Percentiles rank a stretch among this genome's conserved stretches.
These are phyloP conservation scores for Tragulus kanchil DNA, from an alignment of 2,113 vertebrate genomes.

Conservation along the genomic window DNA sequence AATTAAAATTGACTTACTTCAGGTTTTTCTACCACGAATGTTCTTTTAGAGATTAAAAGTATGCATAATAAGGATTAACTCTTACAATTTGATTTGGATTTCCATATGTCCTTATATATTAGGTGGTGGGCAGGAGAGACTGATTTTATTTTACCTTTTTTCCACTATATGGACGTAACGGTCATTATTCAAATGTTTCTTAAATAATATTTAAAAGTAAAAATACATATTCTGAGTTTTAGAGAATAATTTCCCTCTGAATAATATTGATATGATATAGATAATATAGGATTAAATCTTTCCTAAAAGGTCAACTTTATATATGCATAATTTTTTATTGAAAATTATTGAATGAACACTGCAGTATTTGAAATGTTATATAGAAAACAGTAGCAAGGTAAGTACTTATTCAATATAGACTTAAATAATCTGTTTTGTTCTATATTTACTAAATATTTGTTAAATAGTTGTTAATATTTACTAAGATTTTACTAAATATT, in stretches of 20 bases:
- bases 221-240: not conserved
- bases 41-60: not conserved
- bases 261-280: not conserved
- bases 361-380: not conserved
- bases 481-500: not conserved
- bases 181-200: slow-evolving; percentile 31
- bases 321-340: not conserved
- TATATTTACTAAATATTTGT: not conserved
- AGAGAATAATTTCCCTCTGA: not conserved
- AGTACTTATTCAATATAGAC: not conserved
- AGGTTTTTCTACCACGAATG: not conserved
- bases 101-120: not conserved
- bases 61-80: not conserved
- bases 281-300: not conserved
- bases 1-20: not conserved
- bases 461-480: not conserved
- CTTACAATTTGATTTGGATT: slow-evolving; percentile 7
- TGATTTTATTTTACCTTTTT: not conserved
- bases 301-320: not conserved
- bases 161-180: not conserved
- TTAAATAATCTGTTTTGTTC: not conserved
- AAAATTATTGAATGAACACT: not conserved
- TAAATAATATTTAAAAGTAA: not conserved
- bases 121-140: not conserved
- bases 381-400: not conserved